Conservation (phyloP, 2,888 invertebrate genomes). For the Melanostoma mellinum region DNA sequence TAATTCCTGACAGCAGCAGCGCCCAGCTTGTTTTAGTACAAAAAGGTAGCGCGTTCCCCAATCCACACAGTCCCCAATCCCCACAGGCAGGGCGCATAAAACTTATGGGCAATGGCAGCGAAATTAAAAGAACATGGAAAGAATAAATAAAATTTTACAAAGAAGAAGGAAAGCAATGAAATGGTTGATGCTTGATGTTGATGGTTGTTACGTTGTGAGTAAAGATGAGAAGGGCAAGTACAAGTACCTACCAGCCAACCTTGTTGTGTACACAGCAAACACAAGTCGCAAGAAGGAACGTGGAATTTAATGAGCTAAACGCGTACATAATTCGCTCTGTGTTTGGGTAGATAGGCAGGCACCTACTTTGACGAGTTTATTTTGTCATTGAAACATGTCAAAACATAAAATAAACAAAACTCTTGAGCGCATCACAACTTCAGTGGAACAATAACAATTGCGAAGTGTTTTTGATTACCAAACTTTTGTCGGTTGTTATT, state of each 20-base stretch:
- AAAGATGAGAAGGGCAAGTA: too few relatives aligned
- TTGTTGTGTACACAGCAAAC: not conserved
- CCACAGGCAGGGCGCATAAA: slow-evolving; percentile 46
- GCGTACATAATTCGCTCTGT: too few relatives aligned
- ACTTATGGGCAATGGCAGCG: slow-evolving; percentile 52
- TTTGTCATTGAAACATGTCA: not conserved
- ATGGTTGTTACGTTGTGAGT: not conserved
- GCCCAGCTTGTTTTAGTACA: slow-evolving; percentile 20
- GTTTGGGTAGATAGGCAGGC: not conserved
- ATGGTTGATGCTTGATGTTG: not conserved
- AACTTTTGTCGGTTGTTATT: too few relatives aligned
- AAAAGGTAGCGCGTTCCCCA: slow-evolving; percentile 47
- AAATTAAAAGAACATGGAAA: slow-evolving; percentile 54
- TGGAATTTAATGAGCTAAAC: too few relatives aligned
- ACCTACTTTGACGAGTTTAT: not conserved
- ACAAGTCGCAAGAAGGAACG: not conserved
- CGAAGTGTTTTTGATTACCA: too few relatives aligned
- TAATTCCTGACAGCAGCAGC: slow-evolving; percentile 74
- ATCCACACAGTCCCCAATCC: too few relatives aligned
- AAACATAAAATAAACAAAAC: not conserved
- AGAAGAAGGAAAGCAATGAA: slow-evolving; percentile 3
- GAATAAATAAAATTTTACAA: slow-evolving; percentile 38
- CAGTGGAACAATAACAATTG: too few relatives aligned
- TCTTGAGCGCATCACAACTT: too few relatives aligned
- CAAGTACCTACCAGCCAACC: too few relatives aligned